Evolutionary conservation across 2,888 invertebrate genomes (phyloP), one percentile per base, ranked within the genome.

Genomic region (Drosophila lacicola): DNA sequence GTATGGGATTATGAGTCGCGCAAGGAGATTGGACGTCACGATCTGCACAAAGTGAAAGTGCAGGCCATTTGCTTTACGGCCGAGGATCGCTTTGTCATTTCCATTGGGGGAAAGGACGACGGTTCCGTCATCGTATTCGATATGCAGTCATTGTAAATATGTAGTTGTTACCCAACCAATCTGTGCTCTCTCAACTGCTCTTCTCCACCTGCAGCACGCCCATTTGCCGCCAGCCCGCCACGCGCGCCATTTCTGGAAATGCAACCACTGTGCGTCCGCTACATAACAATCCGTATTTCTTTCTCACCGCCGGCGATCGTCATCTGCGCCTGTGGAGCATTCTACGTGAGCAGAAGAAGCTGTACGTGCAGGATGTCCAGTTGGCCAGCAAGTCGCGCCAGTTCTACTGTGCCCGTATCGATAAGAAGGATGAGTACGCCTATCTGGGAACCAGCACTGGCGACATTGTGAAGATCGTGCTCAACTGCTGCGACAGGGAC

Each of bases 381-480:
- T 93, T 97, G 78, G 96, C 97, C 33, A 97, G 96, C 92, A 93
- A 97, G 74, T 95, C 96, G 58, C 94, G 98, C 42, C 94, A 94
- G 54, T 95, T 98, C 25, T 94, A 95, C 34, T 96, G 96, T 76
- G 94, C 97, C 73, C 95, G 95, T 75, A 92, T 97, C 58, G 95
- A 95, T 81, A 93, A 93, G 4, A 94, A 95, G 41, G 98, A 98
- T 90, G 93, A 95, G 47, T 94, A 94, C 69, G 95, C 96, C 49
- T 97, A 95, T 91, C 96, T 98, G 77, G 98, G 98, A 6, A 98
- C 98, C 13, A 96, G 97, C 88, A 98, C 96, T 36, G 98, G 92
- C 0, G 92, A 92, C 71, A 87, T 92, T 2, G 83, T 92, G 9
- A 91, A 94, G 93, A 66, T 95, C 89, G 87, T 66, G 0, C 71